These are phyloP conservation scores for Alca torda DNA, from an alignment of 2,797 vertebrate species.

Conservation along the genomic window DNA sequence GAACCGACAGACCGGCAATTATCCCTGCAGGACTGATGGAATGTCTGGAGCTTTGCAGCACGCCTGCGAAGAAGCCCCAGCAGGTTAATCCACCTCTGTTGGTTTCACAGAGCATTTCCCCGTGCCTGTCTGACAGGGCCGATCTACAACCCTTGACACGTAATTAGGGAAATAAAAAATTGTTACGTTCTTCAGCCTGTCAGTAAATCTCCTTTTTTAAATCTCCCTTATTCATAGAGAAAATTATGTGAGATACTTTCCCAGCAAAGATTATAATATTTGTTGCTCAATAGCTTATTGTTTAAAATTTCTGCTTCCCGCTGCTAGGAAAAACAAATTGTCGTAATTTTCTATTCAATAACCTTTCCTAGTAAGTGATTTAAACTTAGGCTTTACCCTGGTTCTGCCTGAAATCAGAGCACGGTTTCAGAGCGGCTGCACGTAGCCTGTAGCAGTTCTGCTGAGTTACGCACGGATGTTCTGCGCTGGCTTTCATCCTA, in stretches of 20 bases:
- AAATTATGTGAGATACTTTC: background rate
- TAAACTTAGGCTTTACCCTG: background rate
- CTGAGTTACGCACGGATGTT: background rate
- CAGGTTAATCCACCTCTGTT: background rate
- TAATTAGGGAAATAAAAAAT: background rate
- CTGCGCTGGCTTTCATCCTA: background rate
- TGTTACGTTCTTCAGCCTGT: background rate
- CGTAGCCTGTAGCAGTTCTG: background rate
- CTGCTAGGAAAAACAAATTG: background rate
- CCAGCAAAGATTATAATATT: background rate
- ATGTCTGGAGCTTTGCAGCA: background rate
- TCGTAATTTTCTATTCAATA: background rate
- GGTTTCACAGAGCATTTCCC: background rate
- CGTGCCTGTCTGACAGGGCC: background rate
- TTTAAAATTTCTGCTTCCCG: background rate
- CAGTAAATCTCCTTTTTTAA: background rate
- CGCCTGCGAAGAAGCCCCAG: background rate
- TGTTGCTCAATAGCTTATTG: background rate
- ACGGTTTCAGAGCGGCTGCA: background rate
- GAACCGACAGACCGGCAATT: background rate
- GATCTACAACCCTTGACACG: background rate
- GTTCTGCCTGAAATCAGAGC: background rate
- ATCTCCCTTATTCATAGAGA: background rate
- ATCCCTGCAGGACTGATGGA: background rate
- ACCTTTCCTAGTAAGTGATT: background rate